Evolutionary conservation across 2,888 invertebrate genomes (phyloP).

Genomic region (Xylophagus ater): DNA sequence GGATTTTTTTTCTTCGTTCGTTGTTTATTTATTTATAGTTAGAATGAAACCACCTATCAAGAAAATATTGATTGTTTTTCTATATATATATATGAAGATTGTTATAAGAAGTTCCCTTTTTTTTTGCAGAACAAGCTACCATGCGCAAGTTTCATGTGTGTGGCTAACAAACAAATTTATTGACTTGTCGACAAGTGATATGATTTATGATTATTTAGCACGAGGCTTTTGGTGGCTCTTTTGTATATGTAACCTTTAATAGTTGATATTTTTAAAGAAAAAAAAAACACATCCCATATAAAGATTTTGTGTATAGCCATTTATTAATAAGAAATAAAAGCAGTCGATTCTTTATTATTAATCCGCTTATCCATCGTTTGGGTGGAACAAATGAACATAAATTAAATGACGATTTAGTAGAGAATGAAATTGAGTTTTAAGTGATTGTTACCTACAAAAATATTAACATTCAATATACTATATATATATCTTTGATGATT

Average conservation of each 20-base stretch:
- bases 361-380: slow-evolving; percentile 15
- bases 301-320: no score
- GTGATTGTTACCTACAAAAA: no score
- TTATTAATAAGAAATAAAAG: no score
- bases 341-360: slow-evolving; percentile 11
- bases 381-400: slow-evolving; percentile 20
- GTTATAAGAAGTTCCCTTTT: no score
- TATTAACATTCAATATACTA: no score
- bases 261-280: slow-evolving; percentile 2
- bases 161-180: slow-evolving; percentile 27
- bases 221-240: slow-evolving; percentile 21
- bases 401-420: slow-evolving; percentile 22
- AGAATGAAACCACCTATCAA: no score
- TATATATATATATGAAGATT: no score
- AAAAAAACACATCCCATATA: neutral
- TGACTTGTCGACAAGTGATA: slow-evolving; percentile 32
- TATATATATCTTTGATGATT: no score
- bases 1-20: no score
- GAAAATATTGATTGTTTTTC: no score
- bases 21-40: no score
- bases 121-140: no score
- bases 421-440: slow-evolving; percentile 24
- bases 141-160: slow-evolving; percentile 20
- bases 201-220: slow-evolving; percentile 36
- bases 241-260: neutral